Evolutionary conservation across 2,113 vertebrate species (phyloP), one percentile per base, ranked within the genome.

Genomic region (Ptyas mucosa): DNA sequence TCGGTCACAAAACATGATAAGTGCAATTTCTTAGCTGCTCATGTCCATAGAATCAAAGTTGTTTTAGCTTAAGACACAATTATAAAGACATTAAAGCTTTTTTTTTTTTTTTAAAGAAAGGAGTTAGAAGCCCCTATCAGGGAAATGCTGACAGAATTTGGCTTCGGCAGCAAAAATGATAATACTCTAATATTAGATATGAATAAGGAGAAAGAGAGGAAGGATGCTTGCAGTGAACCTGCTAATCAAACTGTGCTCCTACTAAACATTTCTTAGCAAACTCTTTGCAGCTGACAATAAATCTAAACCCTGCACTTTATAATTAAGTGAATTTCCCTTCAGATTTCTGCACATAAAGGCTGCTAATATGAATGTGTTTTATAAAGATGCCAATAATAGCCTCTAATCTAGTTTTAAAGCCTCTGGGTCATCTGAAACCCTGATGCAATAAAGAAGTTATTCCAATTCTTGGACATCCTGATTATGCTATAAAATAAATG

Each of bases 331-430:
- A 8, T 29, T 51, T 75, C 94, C 91, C 88, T n/a, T 89, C n/a
- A 55, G 15, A 20, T 55, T 5, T 64, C 54, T 52, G 88, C 85
- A 23, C 64, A 81, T 18, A 89, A 61, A 94, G 93, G 9, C 53
- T 43, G 57, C 34, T 34, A 86, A 93, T 54, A 29, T 93, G 75
- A 43, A 90, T 64, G 55, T 92, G 88, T 93, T 93, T 93, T 93
- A 93, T 90, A 93, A 90, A 93, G 81, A 90, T 90, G 92, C 54
- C 90, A 93, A 90, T 93, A 93, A 93, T 85, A 93, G 88, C 52
- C 75, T 89, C 53, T 93, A 93, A 93, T 93, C 86, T 90, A 90
- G 75, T 93, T 93, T 93, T 90, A 93, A 86, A 90, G 55, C 92
- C 92, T 90, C 92, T 93, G 92, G 43, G 89, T 90, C 89, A 61